Evolutionary conservation across 2,113 vertebrate genomes (phyloP), one percentile per base, ranked within the genome.

Genomic region (Nymphicus hollandicus): DNA sequence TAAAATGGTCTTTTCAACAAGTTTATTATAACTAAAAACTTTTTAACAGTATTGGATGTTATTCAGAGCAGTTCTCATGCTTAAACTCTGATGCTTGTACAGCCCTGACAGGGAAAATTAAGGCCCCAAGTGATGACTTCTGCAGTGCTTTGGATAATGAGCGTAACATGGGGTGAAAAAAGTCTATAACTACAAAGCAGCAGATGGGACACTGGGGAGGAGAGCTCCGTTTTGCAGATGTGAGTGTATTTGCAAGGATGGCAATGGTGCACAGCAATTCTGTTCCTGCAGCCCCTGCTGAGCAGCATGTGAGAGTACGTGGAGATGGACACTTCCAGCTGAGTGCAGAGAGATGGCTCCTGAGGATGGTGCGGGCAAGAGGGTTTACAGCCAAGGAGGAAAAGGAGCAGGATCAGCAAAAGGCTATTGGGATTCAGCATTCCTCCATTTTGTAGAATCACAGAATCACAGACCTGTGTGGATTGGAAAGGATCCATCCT

Each of bases 281-380:
- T 3, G 2, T 50, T 27, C 19, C 47, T 23, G 70, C 44, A 29
- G 61, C 41, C 72, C 70, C 41, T 31, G 77, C 82, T n/a, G 89
- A 73, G 81, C 44, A 22, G 12, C 11, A 1, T 15, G 28, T 27
- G 60, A 35, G 70, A 28, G 39, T 53, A 43, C 1, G 3, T 1
- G 5, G 69, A 55, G 61, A 29, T 4, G 89, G 64, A 35, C 3
- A 6, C 31, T 25, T 58, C 23, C 47, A 43, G 55, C 47, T 3
- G 14, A 47, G 37, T 1, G 8, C 8, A 3, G 52, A 17, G 52
- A 10, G 39, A 18, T 1, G 8, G n/a, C n/a, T 39, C 24, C 19
- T 33, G 31, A 23, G 27, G 70, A 15, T 33, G 63, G 16, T 4
- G 31, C 3, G 1, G 53, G 29, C 11, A 10, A 41, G 68, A 23